Evolutionary conservation across 2,888 invertebrate genomes (phyloP).

Genomic region (Pocota personata): DNA sequence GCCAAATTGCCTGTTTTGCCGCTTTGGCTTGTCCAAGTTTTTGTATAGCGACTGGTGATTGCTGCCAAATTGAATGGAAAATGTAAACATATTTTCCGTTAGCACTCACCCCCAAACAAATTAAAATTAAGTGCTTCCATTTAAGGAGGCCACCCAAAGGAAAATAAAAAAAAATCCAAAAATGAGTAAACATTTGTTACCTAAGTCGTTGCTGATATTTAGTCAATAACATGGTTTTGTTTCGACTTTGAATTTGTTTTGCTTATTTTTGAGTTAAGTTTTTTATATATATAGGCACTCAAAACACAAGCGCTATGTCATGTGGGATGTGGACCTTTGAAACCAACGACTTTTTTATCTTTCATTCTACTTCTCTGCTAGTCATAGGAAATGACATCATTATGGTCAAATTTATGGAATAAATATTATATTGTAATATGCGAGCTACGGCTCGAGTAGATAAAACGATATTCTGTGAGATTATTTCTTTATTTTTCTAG

Average conservation of each 20-base stretch:
- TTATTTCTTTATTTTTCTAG: too few relatives aligned
- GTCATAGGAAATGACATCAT: neutral
- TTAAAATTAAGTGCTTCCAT: slow-evolving; percentile 70
- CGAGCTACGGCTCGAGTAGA: too few relatives aligned
- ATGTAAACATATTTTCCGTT: slow-evolving; percentile 71
- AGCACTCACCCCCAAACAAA: slow-evolving; percentile 42
- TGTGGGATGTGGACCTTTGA: neutral
- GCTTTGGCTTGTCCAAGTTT: slow-evolving; percentile 43
- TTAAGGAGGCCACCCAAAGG: slow-evolving; percentile 55
- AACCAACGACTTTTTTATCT: neutral
- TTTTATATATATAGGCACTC: neutral
- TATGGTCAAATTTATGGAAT: neutral
- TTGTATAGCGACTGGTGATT: slow-evolving; percentile 55
- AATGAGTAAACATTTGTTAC: slow-evolving; percentile 32
- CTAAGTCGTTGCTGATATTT: slow-evolving; percentile 15
- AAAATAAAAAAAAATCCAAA: slow-evolving; percentile 19
- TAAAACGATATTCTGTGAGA: too few relatives aligned
- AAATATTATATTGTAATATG: too few relatives aligned
- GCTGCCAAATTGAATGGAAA: slow-evolving; percentile 74
- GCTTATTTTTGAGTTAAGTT: neutral
- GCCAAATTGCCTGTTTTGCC: slow-evolving; percentile 62
- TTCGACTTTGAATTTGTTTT: neutral
- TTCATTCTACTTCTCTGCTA: neutral
- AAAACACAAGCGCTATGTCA: neutral
- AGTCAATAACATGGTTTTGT: slow-evolving; percentile 41